Conservation (phyloP, 2,113 vertebrate species). For the Lasiurus cinereus region DNA sequence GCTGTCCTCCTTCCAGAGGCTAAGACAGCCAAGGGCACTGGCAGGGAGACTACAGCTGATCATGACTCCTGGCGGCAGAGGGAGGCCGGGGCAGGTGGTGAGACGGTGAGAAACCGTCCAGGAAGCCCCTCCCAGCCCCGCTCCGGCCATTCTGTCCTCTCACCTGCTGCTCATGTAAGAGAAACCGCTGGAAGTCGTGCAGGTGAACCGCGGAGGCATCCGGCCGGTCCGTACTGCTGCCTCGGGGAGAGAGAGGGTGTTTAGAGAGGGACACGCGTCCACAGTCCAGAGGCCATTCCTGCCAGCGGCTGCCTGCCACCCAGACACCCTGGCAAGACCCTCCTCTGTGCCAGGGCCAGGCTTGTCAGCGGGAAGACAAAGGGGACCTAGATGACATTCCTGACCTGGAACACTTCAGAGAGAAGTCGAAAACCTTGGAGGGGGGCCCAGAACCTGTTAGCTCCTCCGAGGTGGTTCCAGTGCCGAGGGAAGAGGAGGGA, state of each 20-base stretch:
- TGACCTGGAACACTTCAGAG: neutral
- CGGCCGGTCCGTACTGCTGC: conserved; percentile 94
- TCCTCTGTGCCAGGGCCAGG: rapidly evolving
- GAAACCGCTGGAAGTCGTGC: conserved; percentile 97
- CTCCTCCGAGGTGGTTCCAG: neutral
- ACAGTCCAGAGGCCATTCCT: rapidly evolving
- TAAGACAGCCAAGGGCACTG: neutral
- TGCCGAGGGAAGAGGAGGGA: rapidly evolving
- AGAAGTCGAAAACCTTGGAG: neutral
- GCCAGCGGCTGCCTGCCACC: neutral
- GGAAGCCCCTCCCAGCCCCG: neutral
- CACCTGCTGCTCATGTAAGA: conserved; percentile 95
- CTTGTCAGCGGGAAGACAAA: neutral
- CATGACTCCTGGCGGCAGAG: neutral
- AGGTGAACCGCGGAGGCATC: conserved; percentile 94
- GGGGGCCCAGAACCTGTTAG: neutral
- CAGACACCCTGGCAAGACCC: neutral
- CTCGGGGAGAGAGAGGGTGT: conserved; percentile 12
- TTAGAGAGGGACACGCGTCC: neutral
- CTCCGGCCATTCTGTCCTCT: conserved; percentile 52
- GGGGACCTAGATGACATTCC: neutral
- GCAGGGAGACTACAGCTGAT: rapidly evolving
- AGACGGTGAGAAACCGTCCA: rapidly evolving
- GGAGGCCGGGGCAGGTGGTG: neutral
- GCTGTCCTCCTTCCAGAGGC: neutral